Evolutionary conservation across 2,888 invertebrate species (phyloP).

Genomic region (Merodon equestris): DNA sequence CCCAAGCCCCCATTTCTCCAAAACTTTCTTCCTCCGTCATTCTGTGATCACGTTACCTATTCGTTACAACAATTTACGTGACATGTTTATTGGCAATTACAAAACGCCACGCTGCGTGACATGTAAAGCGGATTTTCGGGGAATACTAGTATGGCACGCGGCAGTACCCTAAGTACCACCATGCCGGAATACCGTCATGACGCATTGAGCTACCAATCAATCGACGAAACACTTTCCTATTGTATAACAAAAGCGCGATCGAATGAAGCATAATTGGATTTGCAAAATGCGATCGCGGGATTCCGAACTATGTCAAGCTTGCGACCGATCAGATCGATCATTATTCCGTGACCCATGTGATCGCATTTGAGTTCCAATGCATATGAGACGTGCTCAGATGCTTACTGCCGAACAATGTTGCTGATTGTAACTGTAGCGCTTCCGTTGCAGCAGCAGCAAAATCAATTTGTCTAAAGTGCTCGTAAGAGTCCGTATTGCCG

Average conservation of each 20-base stretch:
- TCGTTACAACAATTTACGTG: not conserved
- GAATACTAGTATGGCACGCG: too few species aligned
- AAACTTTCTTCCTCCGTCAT: too few species aligned
- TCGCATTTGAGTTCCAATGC: not conserved
- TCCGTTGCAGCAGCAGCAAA: too few species aligned
- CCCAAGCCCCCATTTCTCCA: too few species aligned
- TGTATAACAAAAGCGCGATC: constrained; percentile 31
- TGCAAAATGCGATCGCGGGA: not conserved
- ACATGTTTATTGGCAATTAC: constrained; percentile 34
- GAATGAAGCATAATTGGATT: constrained; percentile 45
- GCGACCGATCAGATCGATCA: constrained; percentile 22
- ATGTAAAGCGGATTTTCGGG: constrained; percentile 15
- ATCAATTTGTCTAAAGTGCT: constrained; percentile 15
- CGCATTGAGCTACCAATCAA: constrained; percentile 3
- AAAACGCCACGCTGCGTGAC: constrained; percentile 30
- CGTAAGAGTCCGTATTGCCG: too few species aligned
- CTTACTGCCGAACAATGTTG: too few species aligned
- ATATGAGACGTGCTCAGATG: not conserved
- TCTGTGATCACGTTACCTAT: too few species aligned
- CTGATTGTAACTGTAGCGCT: too few species aligned
- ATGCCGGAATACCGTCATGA: not conserved
- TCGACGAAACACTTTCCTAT: constrained; percentile 34
- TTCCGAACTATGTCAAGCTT: too few species aligned
- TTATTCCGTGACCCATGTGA: constrained; percentile 55
- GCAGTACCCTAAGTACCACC: too few species aligned